A percentile compares a stretch with the other conserved stretches of the same genome.
These are phyloP conservation scores for Hippocampus zosterae DNA, from an alignment of 2,113 vertebrate genomes.

Conservation along the genomic window DNA sequence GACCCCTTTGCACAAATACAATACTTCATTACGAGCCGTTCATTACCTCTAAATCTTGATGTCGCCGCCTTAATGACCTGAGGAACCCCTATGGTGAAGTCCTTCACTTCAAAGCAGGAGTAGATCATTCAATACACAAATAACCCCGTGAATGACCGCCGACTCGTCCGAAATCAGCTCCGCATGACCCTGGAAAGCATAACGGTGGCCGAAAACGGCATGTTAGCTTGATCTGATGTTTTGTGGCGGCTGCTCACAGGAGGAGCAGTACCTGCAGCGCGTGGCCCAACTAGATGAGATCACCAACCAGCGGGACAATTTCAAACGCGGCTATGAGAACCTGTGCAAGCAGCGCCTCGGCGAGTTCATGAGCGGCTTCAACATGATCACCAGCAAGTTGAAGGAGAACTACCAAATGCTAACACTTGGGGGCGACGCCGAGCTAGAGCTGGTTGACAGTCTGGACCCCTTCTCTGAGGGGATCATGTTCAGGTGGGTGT, in stretches of 20 bases:
- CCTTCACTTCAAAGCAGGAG: no score
- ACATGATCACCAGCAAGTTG: slow-evolving; percentile 92
- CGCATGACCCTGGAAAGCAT: no score
- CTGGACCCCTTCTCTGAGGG: slow-evolving; percentile 98
- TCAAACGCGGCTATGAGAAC: slow-evolving; percentile 84
- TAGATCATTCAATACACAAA: neutral
- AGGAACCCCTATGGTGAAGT: no score
- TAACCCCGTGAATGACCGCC: neutral
- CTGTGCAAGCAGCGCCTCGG: slow-evolving; percentile 90
- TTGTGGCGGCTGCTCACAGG: slow-evolving; percentile 64
- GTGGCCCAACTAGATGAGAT: slow-evolving; percentile 89
- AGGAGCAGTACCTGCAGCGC: slow-evolving; percentile 88
- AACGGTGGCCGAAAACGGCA: no score
- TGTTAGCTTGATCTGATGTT: no score
- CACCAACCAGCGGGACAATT: slow-evolving; percentile 82
- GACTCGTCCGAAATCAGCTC: no score
- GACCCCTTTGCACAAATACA: no score
- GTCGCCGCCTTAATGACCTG: no score
- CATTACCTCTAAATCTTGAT: no score
- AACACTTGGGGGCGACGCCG: slow-evolving; percentile 91
- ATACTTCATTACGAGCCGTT: no score
- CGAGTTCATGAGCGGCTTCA: slow-evolving; percentile 97
- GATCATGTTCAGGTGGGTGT: slow-evolving; percentile 88
- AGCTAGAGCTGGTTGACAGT: slow-evolving; percentile 95
- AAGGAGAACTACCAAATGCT: slow-evolving; percentile 99